These are phyloP conservation scores for Panagrolaimus sp. DNA, from an alignment of 1,140 invertebrate genomes.

Conservation along the genomic window DNA sequence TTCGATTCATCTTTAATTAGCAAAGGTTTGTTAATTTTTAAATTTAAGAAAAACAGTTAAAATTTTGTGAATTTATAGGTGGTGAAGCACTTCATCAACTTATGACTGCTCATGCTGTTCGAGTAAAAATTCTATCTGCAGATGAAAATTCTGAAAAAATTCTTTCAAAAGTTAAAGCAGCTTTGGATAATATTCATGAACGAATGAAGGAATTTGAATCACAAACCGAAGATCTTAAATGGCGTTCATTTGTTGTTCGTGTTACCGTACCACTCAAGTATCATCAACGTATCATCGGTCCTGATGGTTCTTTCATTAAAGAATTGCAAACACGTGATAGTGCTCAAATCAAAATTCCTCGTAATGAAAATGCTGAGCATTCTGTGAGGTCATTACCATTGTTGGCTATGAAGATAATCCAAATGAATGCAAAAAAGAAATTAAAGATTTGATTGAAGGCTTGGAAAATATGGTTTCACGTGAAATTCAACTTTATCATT, in stretches of 20 bases:
- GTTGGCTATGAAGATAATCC: slow-evolving; percentile 81
- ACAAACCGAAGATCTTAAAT: slow-evolving; percentile 75
- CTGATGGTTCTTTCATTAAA: slow-evolving; percentile 23
- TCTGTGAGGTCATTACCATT: slow-evolving; percentile 70
- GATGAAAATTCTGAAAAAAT: slow-evolving; percentile 69
- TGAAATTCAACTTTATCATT: slow-evolving; percentile 61
- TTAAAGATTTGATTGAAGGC: slow-evolving; percentile 82
- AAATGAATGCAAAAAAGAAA: slow-evolving; percentile 76
- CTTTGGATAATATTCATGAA: slow-evolving; percentile 74
- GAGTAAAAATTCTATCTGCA: slow-evolving; percentile 77
- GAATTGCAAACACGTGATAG: slow-evolving; percentile 23
- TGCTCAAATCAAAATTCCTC: slow-evolving; percentile 70
- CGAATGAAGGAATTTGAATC: slow-evolving; percentile 75
- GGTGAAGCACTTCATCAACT: slow-evolving; percentile 79
- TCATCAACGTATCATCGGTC: slow-evolving; percentile 32
- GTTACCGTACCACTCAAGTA: slow-evolving; percentile 30
- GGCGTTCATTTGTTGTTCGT: slow-evolving; percentile 31
- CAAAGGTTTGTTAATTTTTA: too few species aligned
- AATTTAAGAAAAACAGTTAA: too few species aligned
- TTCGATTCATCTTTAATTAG: slow-evolving; percentile 88
- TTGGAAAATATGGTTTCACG: slow-evolving; percentile 64
- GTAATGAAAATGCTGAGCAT: slow-evolving; percentile 74
- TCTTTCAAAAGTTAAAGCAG: slow-evolving; percentile 72
- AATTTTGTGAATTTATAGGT: too few species aligned
- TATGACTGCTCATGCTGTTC: slow-evolving; percentile 82